phyloP scores from a whole-genome alignment of 2,888 invertebrate genomes.

The Schizaphis graminum region DNA sequence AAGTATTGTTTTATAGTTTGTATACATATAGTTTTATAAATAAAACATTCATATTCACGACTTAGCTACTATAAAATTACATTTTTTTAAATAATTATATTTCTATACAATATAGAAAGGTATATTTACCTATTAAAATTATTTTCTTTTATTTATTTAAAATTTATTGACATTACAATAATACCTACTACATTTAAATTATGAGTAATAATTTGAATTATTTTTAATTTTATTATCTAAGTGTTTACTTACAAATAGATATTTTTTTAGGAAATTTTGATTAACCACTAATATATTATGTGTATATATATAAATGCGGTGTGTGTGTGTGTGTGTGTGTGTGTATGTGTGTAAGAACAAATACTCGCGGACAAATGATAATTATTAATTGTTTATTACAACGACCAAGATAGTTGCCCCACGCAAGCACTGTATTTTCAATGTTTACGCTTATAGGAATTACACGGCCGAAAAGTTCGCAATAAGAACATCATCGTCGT shows the following conservation, averaged over 20 bases:
- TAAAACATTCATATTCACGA: background rate
- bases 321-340: background rate
- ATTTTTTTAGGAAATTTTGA: background rate
- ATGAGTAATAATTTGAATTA: background rate
- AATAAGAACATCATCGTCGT: slow-evolving; percentile 1
- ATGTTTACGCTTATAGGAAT: background rate
- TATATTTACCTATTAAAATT: background rate
- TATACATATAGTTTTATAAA: background rate
- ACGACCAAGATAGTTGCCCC: background rate
- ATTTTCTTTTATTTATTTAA: too few relatives aligned
- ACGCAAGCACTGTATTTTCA: background rate
- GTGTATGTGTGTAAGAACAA: background rate
- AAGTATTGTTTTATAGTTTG: background rate
- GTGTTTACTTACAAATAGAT: background rate
- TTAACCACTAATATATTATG: background rate
- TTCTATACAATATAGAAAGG: background rate
- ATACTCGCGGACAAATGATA: background rate
- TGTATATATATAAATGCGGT: background rate
- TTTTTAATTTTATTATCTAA: background rate
- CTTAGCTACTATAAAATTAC: background rate
- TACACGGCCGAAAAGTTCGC: background rate
- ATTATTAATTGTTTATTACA: background rate
- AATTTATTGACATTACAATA: background rate
- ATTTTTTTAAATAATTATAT: background rate
- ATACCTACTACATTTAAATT: too few relatives aligned